Evolutionary conservation across 2,888 invertebrate genomes (phyloP).

Genomic region (Aromia moschata): DNA sequence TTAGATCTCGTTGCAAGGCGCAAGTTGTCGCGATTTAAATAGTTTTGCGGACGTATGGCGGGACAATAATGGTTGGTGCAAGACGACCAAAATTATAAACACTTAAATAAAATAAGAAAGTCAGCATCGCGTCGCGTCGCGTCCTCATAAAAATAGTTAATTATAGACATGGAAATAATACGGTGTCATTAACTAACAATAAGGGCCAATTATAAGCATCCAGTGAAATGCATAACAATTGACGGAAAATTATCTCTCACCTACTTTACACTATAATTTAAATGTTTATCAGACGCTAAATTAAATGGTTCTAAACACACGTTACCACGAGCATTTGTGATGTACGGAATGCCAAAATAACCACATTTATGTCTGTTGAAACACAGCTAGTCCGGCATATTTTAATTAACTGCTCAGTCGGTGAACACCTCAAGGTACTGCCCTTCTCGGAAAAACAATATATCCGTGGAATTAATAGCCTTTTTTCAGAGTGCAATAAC

Average conservation of each 20-base stretch:
- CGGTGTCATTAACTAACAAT: slow-evolving; percentile 1
- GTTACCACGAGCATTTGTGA: slow-evolving; percentile 6
- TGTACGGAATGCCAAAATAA: slow-evolving; percentile 16
- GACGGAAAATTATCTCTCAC: slow-evolving; percentile 3
- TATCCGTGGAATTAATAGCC: background rate
- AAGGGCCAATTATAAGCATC: slow-evolving; percentile 4
- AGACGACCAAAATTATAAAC: too few relatives aligned
- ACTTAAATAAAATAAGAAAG: too few relatives aligned
- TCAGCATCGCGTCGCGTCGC: too few relatives aligned
- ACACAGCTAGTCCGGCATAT: slow-evolving; percentile 4
- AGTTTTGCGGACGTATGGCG: too few relatives aligned
- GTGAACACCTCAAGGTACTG: slow-evolving; percentile 4
- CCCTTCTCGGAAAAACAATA: slow-evolving; percentile 13
- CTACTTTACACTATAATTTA: slow-evolving; percentile 11
- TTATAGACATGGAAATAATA: slow-evolving; percentile 8
- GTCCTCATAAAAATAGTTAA: slow-evolving; percentile 1
- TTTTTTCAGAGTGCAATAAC: too few relatives aligned
- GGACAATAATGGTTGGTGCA: too few relatives aligned
- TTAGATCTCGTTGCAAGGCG: too few relatives aligned
- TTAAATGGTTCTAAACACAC: slow-evolving; percentile 10
- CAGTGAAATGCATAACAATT: slow-evolving; percentile 12
- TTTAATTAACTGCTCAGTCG: slow-evolving; percentile 12
- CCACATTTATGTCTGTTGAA: slow-evolving; percentile 5
- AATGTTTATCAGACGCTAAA: slow-evolving; percentile 11
- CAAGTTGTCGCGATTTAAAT: too few relatives aligned